A percentile compares a stretch with the other conserved stretches of the same genome.
Conservation (phyloP, 1,140 invertebrate species). For the Hylaeus volcanicus region DNA sequence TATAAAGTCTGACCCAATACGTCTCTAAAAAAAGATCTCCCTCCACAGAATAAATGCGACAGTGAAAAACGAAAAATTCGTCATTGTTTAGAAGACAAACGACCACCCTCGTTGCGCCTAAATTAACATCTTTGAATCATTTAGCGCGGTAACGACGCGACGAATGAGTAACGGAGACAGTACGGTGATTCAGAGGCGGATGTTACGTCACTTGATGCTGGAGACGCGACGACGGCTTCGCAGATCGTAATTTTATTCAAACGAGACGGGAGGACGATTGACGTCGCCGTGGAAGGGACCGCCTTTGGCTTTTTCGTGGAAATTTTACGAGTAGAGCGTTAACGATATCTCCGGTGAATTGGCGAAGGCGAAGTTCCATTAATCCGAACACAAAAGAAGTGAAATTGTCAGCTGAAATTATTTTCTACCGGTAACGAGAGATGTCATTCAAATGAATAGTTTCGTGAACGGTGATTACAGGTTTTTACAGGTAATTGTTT, state of each 20-base stretch:
- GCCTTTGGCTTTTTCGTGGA: not conserved
- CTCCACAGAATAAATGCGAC: not conserved
- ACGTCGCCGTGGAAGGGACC: not conserved
- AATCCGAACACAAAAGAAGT: not conserved
- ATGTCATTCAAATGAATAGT: too few species aligned
- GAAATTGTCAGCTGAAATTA: too few species aligned
- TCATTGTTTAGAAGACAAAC: not conserved
- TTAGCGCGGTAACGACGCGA: not conserved
- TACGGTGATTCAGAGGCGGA: not conserved
- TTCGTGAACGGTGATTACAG: too few species aligned
- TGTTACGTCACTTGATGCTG: not conserved
- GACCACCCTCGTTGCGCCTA: not conserved
- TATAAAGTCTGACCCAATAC: too few species aligned
- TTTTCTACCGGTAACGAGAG: too few species aligned
- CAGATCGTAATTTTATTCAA: constrained; percentile 20
- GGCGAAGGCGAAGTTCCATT: too few species aligned
- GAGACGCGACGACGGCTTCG: not conserved
- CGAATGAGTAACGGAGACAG: not conserved
- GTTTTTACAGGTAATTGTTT: too few species aligned
- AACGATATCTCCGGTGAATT: not conserved
- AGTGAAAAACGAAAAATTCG: not conserved
- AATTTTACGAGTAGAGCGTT: not conserved
- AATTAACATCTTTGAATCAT: constrained; percentile 20
- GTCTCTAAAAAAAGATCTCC: too few species aligned
- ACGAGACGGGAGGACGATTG: not conserved